A percentile compares a stretch with the other conserved stretches of the same genome.
Evolutionary conservation across 1,140 invertebrate genomes (phyloP).

Genomic region (Portunus trituberculatus): DNA sequence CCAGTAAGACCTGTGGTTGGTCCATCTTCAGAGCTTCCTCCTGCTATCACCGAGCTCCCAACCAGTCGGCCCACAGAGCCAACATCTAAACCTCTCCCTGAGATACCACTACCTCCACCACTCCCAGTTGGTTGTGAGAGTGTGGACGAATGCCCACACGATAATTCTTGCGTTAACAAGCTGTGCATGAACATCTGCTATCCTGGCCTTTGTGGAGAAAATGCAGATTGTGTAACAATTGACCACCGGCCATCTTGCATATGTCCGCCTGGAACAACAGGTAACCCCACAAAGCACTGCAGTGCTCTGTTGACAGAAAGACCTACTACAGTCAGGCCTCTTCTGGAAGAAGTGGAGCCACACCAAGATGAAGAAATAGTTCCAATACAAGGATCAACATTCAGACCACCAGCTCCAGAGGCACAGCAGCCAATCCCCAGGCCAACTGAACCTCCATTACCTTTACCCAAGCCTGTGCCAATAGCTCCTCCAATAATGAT

Average conservation of each 20-base stretch:
- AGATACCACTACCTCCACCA: background rate
- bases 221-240: slow-evolving; percentile 53
- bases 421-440: background rate
- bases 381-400: background rate
- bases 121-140: slow-evolving; percentile 62
- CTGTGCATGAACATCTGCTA: slow-evolving; percentile 53
- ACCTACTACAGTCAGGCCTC: slow-evolving; percentile 76
- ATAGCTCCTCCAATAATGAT: slow-evolving; percentile 40
- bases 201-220: slow-evolving; percentile 46
- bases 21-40: slow-evolving; percentile 34
- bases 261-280: slow-evolving; percentile 46
- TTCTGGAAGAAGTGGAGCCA: background rate
- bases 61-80: slow-evolving; percentile 7
- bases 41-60: slow-evolving; percentile 38
- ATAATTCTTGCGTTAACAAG: slow-evolving; percentile 52
- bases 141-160: slow-evolving; percentile 34
- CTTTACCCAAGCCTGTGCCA: slow-evolving; percentile 29
- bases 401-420: slow-evolving; percentile 37
- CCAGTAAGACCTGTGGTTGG: slow-evolving; percentile 37
- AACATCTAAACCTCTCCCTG: background rate
- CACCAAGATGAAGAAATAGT: slow-evolving; percentile 3
- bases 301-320: background rate
- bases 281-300: slow-evolving; percentile 46
- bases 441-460: slow-evolving; percentile 44
- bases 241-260: slow-evolving; percentile 37